These are phyloP conservation scores for Eurystomus gularis DNA, from an alignment of 2,113 vertebrate species.

Conservation along the genomic window DNA sequence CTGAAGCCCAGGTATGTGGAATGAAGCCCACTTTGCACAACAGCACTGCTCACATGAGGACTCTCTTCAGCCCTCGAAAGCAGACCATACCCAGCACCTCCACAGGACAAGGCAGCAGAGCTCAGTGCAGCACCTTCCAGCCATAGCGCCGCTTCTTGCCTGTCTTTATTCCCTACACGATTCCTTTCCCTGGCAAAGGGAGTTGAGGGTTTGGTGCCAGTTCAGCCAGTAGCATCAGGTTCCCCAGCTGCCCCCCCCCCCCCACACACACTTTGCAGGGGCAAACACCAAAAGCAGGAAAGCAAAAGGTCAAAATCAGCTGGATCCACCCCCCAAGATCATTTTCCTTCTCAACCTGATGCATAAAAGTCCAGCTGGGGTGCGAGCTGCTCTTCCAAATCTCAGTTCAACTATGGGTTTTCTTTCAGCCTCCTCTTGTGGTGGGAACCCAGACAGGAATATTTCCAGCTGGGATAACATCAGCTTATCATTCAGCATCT, in stretches of 20 bases:
- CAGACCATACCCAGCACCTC: not conserved
- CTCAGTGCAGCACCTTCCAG: rapidly evolving
- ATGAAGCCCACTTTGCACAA: not conserved
- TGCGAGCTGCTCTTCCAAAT: not conserved
- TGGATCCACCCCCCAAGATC: not conserved
- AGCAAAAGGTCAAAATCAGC: not conserved
- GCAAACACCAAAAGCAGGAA: not conserved
- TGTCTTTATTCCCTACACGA: not conserved
- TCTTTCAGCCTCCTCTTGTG: not conserved
- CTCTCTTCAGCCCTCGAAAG: not conserved
- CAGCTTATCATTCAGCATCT: not conserved
- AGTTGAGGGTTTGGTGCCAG: not conserved
- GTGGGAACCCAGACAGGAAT: not conserved
- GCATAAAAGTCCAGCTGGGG: not conserved
- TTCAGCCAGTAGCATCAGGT: not conserved
- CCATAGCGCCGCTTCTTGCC: not conserved
- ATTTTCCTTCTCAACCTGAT: not conserved
- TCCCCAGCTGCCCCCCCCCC: not conserved
- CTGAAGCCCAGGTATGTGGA: not conserved
- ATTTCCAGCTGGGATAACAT: not conserved
- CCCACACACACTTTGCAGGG: not conserved
- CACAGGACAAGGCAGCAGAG: rapidly evolving
- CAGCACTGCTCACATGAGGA: not conserved
- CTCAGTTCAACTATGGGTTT: not conserved
- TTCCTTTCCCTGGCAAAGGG: not conserved